These are phyloP conservation scores for Lucifuga dentata DNA, from an alignment of 2,113 vertebrate species.

Conservation along the genomic window DNA sequence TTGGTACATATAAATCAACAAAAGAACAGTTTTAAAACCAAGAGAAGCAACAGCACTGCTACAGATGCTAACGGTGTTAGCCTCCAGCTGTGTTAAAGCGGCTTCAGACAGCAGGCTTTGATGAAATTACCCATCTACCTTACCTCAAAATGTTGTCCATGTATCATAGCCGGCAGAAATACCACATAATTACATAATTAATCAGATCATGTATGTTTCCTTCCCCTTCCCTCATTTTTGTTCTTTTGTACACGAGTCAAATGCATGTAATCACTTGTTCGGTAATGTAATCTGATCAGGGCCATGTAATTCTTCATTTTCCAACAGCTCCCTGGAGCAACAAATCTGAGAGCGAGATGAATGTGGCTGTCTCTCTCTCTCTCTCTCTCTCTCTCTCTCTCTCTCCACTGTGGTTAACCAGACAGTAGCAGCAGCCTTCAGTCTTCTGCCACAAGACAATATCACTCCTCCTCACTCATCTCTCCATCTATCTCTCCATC, in stretches of 20 bases:
- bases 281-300: slow-evolving; percentile 81
- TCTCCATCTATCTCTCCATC: slow-evolving; percentile 42
- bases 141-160: slow-evolving; percentile 56
- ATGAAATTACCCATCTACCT: slow-evolving; percentile 68
- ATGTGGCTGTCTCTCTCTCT: slow-evolving; percentile 61
- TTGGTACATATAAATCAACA: no score
- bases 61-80: neutral
- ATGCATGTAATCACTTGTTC: slow-evolving; percentile 80
- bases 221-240: slow-evolving; percentile 57
- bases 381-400: slow-evolving; percentile 49
- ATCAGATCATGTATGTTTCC: slow-evolving; percentile 81
- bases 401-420: slow-evolving; percentile 66
- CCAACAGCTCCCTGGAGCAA: slow-evolving; percentile 81
- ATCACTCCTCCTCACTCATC: slow-evolving; percentile 61
- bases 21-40: no score
- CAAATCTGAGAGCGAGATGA: slow-evolving; percentile 69
- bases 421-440: slow-evolving; percentile 62
- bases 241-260: slow-evolving; percentile 75
- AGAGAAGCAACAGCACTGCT: no score
- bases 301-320: slow-evolving; percentile 82
- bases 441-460: slow-evolving; percentile 59
- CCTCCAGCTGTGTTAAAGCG: slow-evolving; percentile 49
- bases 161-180: slow-evolving; percentile 76
- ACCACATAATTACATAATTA: slow-evolving; percentile 79
- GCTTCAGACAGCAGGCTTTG: slow-evolving; percentile 51